Conservation (phyloP, 2,797 vertebrate genomes). For the Halcyon chelicuti region DNA sequence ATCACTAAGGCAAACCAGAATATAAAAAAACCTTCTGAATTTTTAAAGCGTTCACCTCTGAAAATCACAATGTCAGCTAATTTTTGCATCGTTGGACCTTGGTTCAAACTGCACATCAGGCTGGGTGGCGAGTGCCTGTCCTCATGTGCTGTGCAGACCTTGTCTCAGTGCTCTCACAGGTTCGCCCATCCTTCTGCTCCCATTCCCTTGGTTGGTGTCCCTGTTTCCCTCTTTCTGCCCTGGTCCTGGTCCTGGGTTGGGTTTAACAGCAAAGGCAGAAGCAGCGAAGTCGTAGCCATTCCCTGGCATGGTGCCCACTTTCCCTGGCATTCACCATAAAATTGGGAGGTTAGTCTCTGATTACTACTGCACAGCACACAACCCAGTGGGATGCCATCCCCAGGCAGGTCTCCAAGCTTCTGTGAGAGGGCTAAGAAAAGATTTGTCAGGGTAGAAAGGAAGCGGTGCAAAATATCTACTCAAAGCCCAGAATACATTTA, state of each 20-base stretch:
- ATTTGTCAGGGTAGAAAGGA: neutral
- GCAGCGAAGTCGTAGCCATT: neutral
- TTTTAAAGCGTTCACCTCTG: neutral
- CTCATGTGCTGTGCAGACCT: accelerated
- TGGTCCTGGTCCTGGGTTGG: accelerated
- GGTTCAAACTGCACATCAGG: accelerated
- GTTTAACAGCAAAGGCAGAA: neutral
- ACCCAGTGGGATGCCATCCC: neutral
- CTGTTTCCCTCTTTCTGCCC: neutral
- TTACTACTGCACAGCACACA: neutral
- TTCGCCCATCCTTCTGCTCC: neutral
- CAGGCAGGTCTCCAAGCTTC: neutral
- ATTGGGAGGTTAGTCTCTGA: neutral
- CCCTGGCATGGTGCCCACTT: accelerated
- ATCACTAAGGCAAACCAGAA: neutral
- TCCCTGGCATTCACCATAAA: neutral
- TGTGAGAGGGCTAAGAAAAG: neutral
- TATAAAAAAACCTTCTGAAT: neutral
- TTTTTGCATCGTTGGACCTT: neutral
- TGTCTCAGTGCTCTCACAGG: accelerated
- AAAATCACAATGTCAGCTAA: neutral
- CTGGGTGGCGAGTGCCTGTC: accelerated
- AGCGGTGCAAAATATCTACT: neutral
- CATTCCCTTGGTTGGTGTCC: accelerated
- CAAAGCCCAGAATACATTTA: neutral